These are phyloP conservation scores for Cerceris ruficornis DNA, from an alignment of 2,888 invertebrate species.

Conservation along the genomic window DNA sequence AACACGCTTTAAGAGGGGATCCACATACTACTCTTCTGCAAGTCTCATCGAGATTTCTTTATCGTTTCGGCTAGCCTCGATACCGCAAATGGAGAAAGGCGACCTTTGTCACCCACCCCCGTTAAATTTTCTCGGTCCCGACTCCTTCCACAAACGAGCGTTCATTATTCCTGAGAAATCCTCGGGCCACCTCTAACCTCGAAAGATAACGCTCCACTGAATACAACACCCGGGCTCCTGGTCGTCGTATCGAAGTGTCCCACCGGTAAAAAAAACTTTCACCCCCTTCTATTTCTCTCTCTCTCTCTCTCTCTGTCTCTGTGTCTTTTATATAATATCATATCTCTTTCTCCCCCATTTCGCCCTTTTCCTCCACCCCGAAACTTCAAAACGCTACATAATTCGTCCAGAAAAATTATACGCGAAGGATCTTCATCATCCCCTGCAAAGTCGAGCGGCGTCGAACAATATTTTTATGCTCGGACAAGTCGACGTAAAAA, in stretches of 20 bases:
- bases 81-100: slow-evolving; percentile 1
- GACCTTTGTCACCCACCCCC: slow-evolving; percentile 6
- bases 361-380: background rate
- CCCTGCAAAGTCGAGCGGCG: slow-evolving; percentile 20
- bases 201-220: slow-evolving; percentile 35
- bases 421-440: slow-evolving; percentile 46
- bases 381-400: slow-evolving; percentile 43
- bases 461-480: slow-evolving; percentile 73
- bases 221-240: slow-evolving; percentile 3
- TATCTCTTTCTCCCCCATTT: background rate
- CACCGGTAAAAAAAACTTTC: slow-evolving; percentile 12
- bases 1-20: no score
- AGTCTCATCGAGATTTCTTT: background rate
- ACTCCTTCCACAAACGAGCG: slow-evolving; percentile 9
- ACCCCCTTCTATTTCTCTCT: background rate
- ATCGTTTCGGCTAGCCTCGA: background rate
- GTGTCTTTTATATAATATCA: no score
- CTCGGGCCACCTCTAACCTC: slow-evolving; percentile 12
- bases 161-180: slow-evolving; percentile 27
- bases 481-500: slow-evolving; percentile 73
- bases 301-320: background rate
- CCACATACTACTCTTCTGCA: no score
- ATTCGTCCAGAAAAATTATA: slow-evolving; percentile 23
- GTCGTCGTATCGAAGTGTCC: slow-evolving; percentile 13
- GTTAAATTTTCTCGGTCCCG: slow-evolving; percentile 12